Conservation (phyloP, 1,140 invertebrate genomes). For the Ceratosolen solmsi region DNA sequence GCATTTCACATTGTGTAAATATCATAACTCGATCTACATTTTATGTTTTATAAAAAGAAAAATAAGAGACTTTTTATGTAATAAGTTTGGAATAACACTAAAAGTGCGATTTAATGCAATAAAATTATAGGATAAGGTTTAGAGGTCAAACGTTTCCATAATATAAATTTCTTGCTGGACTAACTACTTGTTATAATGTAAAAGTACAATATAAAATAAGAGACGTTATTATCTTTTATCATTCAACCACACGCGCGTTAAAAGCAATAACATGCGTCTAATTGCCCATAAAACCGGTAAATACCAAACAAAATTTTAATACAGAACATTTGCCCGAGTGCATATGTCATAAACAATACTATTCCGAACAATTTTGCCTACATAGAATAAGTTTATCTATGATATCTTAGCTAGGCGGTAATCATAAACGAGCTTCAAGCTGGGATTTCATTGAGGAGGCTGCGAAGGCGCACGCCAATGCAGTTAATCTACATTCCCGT, state of each 20-base stretch:
- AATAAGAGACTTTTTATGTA: neutral
- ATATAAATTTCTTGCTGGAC: neutral
- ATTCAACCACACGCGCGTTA: constrained; percentile 11
- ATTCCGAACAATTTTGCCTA: neutral
- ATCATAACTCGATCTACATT: neutral
- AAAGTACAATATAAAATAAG: neutral
- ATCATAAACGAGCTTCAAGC: neutral
- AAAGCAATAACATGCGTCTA: constrained; percentile 17
- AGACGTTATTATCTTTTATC: constrained; percentile 3
- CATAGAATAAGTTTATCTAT: neutral
- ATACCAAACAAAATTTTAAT: constrained; percentile 14
- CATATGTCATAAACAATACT: neutral
- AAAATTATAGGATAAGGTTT: neutral
- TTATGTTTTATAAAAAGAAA: neutral
- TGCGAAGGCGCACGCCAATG: neutral
- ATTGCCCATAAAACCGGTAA: constrained; percentile 24
- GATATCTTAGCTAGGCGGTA: neutral
- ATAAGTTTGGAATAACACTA: neutral
- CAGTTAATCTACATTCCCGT: neutral
- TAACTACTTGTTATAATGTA: neutral
- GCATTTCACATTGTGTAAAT: neutral
- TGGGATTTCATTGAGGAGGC: neutral
- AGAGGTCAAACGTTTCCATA: constrained; percentile 1
- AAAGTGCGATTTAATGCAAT: neutral
- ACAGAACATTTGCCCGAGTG: neutral